Conservation (phyloP, 2,113 vertebrate species). For the Ahaetulla prasina region DNA sequence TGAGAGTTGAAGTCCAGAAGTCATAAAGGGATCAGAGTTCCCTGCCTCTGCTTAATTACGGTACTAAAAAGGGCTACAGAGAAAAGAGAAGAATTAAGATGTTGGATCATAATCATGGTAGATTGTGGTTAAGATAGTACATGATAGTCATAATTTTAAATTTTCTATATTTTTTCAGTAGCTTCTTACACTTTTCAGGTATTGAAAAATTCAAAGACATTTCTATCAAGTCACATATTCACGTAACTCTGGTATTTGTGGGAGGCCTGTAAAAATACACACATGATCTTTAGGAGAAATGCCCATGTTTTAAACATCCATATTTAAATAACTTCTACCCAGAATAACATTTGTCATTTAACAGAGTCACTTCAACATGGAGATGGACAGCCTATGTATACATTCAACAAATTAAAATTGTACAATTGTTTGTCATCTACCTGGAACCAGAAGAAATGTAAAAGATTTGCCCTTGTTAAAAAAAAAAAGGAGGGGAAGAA, state of each 20-base stretch:
- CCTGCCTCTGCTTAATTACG: not conserved
- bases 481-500: not conserved
- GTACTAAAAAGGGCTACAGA: not conserved
- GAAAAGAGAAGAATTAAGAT: not conserved
- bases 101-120: not conserved
- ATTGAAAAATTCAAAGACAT: not conserved
- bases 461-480: not conserved
- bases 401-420: not conserved
- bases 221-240: not conserved
- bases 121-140: too few relatives aligned
- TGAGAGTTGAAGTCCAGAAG: not conserved
- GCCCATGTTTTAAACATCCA: not conserved
- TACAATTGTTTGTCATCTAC: not conserved
- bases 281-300: not conserved
- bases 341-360: not conserved
- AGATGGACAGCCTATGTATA: not conserved
- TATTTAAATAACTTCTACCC: not conserved
- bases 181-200: not conserved
- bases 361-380: not conserved
- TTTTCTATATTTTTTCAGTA: not conserved
- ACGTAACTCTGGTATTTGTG: not conserved
- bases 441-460: not conserved
- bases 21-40: not conserved
- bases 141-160: not conserved
- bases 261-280: not conserved